A percentile compares a stretch with the other conserved stretches of the same genome.
Conservation (phyloP, 64 coral and sea anemone species). For the Montipora cactus region DNA sequence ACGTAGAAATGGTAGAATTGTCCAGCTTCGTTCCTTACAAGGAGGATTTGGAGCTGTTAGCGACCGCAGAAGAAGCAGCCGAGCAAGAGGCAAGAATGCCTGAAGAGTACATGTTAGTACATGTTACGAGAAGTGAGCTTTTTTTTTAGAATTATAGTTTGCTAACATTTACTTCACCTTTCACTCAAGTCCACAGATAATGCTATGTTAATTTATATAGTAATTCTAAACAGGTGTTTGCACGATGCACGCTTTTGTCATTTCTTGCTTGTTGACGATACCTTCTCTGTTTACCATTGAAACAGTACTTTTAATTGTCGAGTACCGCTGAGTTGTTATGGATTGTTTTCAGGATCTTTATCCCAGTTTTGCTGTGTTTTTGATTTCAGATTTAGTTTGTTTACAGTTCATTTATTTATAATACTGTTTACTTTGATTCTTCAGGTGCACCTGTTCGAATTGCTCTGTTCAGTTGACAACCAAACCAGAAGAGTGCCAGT, state of each 20-base stretch:
- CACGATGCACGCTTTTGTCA: not conserved
- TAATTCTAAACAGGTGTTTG: not conserved
- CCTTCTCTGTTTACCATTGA: not conserved
- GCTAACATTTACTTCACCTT: not conserved
- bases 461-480: not conserved
- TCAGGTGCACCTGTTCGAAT: not conserved
- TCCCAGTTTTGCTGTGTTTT: not conserved
- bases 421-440: not conserved
- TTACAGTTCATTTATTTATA: not conserved
- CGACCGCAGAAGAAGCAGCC: not conserved
- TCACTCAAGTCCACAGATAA: not conserved
- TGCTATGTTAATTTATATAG: not conserved
- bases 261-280: not conserved
- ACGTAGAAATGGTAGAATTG: not conserved
- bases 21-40: not conserved
- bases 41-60: not conserved
- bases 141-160: not conserved
- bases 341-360: not conserved
- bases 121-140: not conserved
- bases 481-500: not conserved
- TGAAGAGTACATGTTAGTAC: not conserved
- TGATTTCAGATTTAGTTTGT: not conserved
- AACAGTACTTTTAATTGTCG: not conserved
- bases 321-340: not conserved
- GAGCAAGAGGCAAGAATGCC: not conserved